phyloP scores from a whole-genome alignment of 2,888 invertebrate species.

The Stenoptilia bipunctidactyla region DNA sequence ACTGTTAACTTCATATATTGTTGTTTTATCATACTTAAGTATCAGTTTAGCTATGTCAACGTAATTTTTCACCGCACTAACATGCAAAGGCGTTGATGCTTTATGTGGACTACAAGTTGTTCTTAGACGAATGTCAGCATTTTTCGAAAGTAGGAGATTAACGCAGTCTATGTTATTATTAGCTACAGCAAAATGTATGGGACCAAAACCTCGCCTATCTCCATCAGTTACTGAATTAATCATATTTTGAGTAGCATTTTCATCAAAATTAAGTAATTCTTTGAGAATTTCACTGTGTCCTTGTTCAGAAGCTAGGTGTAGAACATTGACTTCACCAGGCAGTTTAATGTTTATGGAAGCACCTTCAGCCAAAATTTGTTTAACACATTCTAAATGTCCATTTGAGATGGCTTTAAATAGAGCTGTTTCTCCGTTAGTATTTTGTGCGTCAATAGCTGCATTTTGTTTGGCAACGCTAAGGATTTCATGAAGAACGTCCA shows the following conservation, averaged over 20 bases:
- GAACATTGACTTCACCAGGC: slow-evolving; percentile 60
- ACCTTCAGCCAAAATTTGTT: slow-evolving; percentile 52
- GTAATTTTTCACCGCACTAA: slow-evolving; percentile 49
- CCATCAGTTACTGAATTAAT: slow-evolving; percentile 42
- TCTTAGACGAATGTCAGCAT: slow-evolving; percentile 50
- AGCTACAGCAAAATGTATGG: slow-evolving; percentile 68
- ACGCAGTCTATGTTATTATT: slow-evolving; percentile 61
- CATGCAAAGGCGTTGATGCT: slow-evolving; percentile 49
- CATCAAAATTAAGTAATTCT: slow-evolving; percentile 54
- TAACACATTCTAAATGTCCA: slow-evolving; percentile 50
- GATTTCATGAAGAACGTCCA: slow-evolving; percentile 62
- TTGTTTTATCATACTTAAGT: slow-evolving; percentile 43
- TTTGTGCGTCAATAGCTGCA: slow-evolving; percentile 55
- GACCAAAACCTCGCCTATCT: slow-evolving; percentile 53
- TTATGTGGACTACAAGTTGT: slow-evolving; percentile 50
- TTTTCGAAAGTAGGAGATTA: slow-evolving; percentile 45
- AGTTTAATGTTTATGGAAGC: slow-evolving; percentile 50
- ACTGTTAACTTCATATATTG: slow-evolving; percentile 51
- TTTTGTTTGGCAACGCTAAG: slow-evolving; percentile 56
- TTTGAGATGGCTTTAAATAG: slow-evolving; percentile 53
- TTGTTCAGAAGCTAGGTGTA: slow-evolving; percentile 72
- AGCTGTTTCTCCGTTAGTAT: slow-evolving; percentile 59
- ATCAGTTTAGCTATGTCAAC: slow-evolving; percentile 42
- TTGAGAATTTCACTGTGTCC: slow-evolving; percentile 67
- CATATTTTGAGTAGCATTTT: slow-evolving; percentile 32